phyloP scores from a whole-genome alignment of 2,797 vertebrate genomes.

The Spheniscus humboldti region DNA sequence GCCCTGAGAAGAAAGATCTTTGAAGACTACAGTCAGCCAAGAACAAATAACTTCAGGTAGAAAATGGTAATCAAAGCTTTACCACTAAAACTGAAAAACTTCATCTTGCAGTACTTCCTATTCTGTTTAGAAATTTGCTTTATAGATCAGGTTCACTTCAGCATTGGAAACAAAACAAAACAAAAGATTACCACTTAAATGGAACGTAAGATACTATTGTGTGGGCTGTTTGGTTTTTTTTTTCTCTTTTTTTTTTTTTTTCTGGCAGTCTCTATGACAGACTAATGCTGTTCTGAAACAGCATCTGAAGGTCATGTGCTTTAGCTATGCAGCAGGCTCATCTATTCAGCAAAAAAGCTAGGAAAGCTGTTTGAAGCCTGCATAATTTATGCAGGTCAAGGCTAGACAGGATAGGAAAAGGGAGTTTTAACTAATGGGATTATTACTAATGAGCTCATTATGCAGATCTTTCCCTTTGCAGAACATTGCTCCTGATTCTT shows the following conservation, averaged over 20 bases:
- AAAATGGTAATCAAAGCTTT: background rate
- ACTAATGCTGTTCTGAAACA: background rate
- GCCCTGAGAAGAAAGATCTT: background rate
- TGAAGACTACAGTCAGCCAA: background rate
- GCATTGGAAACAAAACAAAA: background rate
- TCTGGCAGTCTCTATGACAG: background rate
- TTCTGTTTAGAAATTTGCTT: background rate
- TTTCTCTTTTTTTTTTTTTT: too few relatives aligned
- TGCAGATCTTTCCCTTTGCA: background rate
- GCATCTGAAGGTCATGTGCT: background rate
- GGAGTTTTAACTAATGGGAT: background rate
- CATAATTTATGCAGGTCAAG: constrained; percentile 33
- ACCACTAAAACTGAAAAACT: background rate
- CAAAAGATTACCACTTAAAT: background rate
- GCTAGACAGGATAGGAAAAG: background rate
- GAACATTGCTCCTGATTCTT: background rate
- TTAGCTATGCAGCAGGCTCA: background rate
- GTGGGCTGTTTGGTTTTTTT: background rate
- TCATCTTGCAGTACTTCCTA: background rate
- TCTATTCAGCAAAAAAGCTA: background rate
- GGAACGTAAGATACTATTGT: background rate
- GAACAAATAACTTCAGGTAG: background rate
- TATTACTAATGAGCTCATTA: constrained; percentile 34
- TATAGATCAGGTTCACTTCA: background rate
- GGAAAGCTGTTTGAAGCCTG: background rate